Evolutionary conservation across 2,888 invertebrate genomes (phyloP), one percentile per base, ranked within the genome.

Genomic region (Orthosia cruda): DNA sequence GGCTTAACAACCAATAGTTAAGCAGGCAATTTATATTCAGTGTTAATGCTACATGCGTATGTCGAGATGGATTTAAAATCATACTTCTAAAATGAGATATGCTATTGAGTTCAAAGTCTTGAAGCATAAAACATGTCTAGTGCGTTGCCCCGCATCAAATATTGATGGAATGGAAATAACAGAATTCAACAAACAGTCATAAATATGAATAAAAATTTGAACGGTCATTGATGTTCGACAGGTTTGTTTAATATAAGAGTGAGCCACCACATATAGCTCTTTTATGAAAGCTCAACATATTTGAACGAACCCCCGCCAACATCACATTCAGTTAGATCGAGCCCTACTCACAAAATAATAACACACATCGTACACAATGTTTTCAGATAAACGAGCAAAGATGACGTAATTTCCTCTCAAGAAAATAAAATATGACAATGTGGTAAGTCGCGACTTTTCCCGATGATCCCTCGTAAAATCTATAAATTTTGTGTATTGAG

Each of bases 401-500:
- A 94, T 92, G 94, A 94, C 91, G 94, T 92, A 92, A 96, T 95
- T 94, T 96, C 95, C 95, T 94, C 91, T 88, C 90, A 92, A 92
- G 89, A 92, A 94, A 92, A 95, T 95, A 94, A 96, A 95, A 95
- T 95, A 96, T 95, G 91, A 93, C 94, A 93, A 93, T 94, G 94
- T 93, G 94, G 94, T 93, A 94, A 93, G 93, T 92, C 90, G 93
- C 93, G 92, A 93, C 92, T 93, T 93, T 93, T 91, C 87, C 89
- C 94, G 92, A 95, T 96, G 94, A 96, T 95, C 95, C 96, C 95
- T 95, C 94, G 95, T 95, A 95, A 95, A 95, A 95, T 94, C 94
- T 94, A 96, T 96, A 96, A 96, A 95, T 95, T 95, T 92, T 92
- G 90, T 91, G 89, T 90, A 93, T 91, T 91, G 91, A 91, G 88